phyloP scores from a whole-genome alignment of 1,140 invertebrate species.

The Megalonaias nervosa region DNA sequence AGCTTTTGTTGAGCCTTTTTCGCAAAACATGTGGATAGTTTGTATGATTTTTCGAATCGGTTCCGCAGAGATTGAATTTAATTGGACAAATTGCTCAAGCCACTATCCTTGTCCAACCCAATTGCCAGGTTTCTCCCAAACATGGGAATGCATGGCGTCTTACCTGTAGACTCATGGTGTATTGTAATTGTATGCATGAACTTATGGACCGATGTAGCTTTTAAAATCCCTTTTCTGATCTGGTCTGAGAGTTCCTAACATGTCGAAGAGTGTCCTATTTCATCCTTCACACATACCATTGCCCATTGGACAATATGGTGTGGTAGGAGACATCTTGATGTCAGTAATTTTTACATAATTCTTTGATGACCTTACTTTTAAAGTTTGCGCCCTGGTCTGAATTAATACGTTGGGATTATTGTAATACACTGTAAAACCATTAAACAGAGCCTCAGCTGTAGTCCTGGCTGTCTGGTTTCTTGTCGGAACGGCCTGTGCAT shows the following conservation, averaged over 20 bases:
- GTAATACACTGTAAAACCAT: slow-evolving; percentile 17
- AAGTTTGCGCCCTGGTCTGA: slow-evolving; percentile 32
- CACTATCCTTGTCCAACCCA: too few relatives aligned
- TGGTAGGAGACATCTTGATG: slow-evolving; percentile 2
- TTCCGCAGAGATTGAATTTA: too few relatives aligned
- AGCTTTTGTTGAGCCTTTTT: too few relatives aligned
- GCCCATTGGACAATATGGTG: slow-evolving; percentile 4
- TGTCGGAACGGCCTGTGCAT: too few relatives aligned
- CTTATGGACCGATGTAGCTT: background rate
- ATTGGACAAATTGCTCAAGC: too few relatives aligned
- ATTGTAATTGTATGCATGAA: slow-evolving; percentile 24
- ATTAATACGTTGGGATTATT: slow-evolving; percentile 11
- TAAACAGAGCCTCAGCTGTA: too few relatives aligned
- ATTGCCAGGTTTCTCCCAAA: slow-evolving; percentile 3
- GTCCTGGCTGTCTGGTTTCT: slow-evolving; percentile 19
- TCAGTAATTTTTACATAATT: slow-evolving; percentile 10
- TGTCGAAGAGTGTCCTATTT: slow-evolving; percentile 13
- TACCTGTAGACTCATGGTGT: slow-evolving; percentile 6
- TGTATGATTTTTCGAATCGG: too few relatives aligned
- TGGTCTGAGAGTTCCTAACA: slow-evolving; percentile 14
- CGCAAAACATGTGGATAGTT: too few relatives aligned
- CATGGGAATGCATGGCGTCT: slow-evolving; percentile 13
- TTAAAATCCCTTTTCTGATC: slow-evolving; percentile 7
- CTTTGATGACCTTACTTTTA: slow-evolving; percentile 25
- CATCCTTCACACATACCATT: too few relatives aligned